Evolutionary conservation across 2,797 vertebrate species (phyloP).

Genomic region (Alca torda): DNA sequence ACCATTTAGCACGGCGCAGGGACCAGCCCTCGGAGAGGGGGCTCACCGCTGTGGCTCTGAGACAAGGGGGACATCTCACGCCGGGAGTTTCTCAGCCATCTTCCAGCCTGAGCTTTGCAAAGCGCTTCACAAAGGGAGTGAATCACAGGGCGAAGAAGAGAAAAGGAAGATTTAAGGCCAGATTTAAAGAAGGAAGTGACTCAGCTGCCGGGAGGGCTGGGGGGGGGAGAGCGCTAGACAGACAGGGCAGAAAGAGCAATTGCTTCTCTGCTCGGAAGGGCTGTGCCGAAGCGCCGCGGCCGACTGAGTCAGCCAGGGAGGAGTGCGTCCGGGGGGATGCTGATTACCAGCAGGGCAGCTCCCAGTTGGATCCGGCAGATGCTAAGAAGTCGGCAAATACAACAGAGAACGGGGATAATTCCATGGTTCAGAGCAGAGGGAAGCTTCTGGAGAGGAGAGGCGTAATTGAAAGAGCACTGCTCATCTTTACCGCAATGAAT

Average conservation of each 20-base stretch:
- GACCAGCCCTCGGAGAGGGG: background rate
- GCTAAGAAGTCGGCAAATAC: background rate
- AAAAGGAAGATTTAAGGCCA: slow-evolving; percentile 55
- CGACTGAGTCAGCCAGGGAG: slow-evolving; percentile 50
- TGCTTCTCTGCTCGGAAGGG: slow-evolving; percentile 20
- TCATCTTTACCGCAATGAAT: background rate
- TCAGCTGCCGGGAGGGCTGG: background rate
- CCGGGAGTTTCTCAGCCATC: background rate
- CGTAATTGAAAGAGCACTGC: background rate
- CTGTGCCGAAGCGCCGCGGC: background rate
- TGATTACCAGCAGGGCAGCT: slow-evolving; percentile 26
- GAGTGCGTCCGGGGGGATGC: background rate
- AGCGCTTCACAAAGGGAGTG: background rate
- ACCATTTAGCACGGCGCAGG: background rate
- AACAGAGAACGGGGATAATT: background rate
- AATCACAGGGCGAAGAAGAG: slow-evolving; percentile 14
- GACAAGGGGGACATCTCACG: background rate
- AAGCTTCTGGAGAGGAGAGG: background rate
- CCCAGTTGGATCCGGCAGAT: background rate
- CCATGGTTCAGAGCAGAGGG: background rate
- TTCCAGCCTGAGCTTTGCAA: background rate
- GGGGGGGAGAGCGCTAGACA: background rate
- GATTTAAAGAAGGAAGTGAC: slow-evolving; percentile 62
- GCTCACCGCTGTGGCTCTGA: background rate
- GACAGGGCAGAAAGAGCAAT: slow-evolving; percentile 52